Percentiles rank a stretch among this genome's conserved stretches.
These are phyloP conservation scores for Hephaestus fuliginosus DNA, from an alignment of 2,797 vertebrate species.

Conservation along the genomic window DNA sequence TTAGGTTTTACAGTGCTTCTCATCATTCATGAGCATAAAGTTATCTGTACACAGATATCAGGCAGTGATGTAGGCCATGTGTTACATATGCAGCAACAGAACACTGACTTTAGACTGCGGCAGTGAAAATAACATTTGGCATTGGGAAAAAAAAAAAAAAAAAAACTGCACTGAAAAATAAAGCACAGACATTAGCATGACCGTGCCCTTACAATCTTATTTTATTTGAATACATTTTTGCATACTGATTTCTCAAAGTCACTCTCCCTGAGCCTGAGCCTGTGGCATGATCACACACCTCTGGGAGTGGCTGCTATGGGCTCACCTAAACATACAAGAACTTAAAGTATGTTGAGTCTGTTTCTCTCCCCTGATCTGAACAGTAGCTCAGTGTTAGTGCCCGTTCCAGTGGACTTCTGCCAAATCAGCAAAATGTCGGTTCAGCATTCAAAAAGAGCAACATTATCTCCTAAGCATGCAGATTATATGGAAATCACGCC, in stretches of 20 bases:
- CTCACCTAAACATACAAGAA: too few relatives aligned
- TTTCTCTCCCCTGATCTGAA: too few relatives aligned
- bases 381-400: too few relatives aligned
- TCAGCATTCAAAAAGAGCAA: too few relatives aligned
- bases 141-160: not conserved
- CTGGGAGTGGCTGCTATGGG: too few relatives aligned
- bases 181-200: not conserved
- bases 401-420: too few relatives aligned
- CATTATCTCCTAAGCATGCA: too few relatives aligned
- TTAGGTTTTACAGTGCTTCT: not conserved
- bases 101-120: not conserved
- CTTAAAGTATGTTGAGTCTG: too few relatives aligned
- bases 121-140: not conserved
- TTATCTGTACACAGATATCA: not conserved
- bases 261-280: too few relatives aligned
- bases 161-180: not conserved
- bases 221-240: not conserved
- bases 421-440: too few relatives aligned
- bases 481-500: too few relatives aligned
- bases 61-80: not conserved
- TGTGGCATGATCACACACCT: too few relatives aligned
- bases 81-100: not conserved
- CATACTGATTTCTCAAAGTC: not conserved
- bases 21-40: not conserved
- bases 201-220: not conserved